These are phyloP conservation scores for Drosophila parabipectinata DNA, from an alignment of 1,140 invertebrate species.

Conservation along the genomic window DNA sequence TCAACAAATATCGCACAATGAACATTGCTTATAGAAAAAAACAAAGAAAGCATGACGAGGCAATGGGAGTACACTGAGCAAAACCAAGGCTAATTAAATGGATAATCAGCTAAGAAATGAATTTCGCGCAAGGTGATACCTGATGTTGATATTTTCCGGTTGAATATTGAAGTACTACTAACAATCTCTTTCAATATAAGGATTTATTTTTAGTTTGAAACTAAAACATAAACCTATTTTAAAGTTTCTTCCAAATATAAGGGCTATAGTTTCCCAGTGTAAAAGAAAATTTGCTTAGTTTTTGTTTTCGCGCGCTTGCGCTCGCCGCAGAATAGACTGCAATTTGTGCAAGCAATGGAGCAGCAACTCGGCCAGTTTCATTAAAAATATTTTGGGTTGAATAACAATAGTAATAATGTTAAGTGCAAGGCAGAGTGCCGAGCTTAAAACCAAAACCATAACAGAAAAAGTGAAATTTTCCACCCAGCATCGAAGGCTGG, in stretches of 20 bases:
- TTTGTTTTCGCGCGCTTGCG: slow-evolving; percentile 41
- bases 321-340: slow-evolving; percentile 74
- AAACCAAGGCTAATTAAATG: not conserved
- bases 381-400: slow-evolving; percentile 81
- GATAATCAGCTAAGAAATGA: not conserved
- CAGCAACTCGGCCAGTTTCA: slow-evolving; percentile 77
- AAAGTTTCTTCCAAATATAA: not conserved
- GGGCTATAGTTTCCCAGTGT: slow-evolving; percentile 31
- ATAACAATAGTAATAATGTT: slow-evolving; percentile 79
- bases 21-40: slow-evolving; percentile 66
- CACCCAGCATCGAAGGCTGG: slow-evolving; percentile 40
- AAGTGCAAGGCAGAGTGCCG: slow-evolving; percentile 46
- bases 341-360: slow-evolving; percentile 76
- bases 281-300: slow-evolving; percentile 23
- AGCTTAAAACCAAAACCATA: slow-evolving; percentile 44
- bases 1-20: slow-evolving; percentile 71
- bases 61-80: slow-evolving; percentile 34
- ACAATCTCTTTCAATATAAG: too few species aligned
- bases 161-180: too few species aligned
- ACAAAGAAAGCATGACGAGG: slow-evolving; percentile 79
- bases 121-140: not conserved
- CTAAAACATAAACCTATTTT: not conserved
- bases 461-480: slow-evolving; percentile 71
- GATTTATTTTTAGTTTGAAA: not conserved
- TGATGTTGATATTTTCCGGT: too few species aligned